Base-by-base conservation (phyloP, 1,140 invertebrate genomes). In the Drosophila aff. region DNA sequence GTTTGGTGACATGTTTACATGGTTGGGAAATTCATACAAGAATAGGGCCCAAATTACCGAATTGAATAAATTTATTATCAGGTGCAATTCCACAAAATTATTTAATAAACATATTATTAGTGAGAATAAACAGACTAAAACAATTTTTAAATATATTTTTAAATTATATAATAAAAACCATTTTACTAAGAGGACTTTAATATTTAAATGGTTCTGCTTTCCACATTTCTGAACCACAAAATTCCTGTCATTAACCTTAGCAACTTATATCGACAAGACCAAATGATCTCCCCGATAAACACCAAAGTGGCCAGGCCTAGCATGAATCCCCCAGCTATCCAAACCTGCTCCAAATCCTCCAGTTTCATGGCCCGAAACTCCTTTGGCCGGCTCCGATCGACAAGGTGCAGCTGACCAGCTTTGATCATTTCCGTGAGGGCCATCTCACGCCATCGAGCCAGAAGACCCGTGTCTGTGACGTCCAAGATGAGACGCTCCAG, bases 391-490 rank as follows among this genome's bases (percentile, higher is more conserved):
- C 84, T 71, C 3, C 81, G 59, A 69, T 92, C 84, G 2, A 58
- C 41, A 2, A 89, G 36, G 2, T 15, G 43, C 43, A 92, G 21
- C 59, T 77, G 77, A 8, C 82, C 72, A 0, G 91, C 81, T 31
- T 43, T 63, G 31, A 92, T 80, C 68, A 91, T 50, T 43, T 89
- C 91, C 26, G 68, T 72, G 41, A 92, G 76, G n/a, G 68, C 76
- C 46, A 67, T 76, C 21, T 76, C 46, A 9, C 49, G 63, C 91
- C 91, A 92, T 13, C 53, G 58, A 2, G 41, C 47, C n/a, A 74
- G 55, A 10, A 92, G 66, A 15, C 91, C 91, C 13, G 65, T 79
- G 8, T 72, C 79, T 11, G 64, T 60, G 1, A 74, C 64, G 8
- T 91, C 81, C n/a, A 74, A 49, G 4, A 92, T 91, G 1, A 86